Base-by-base conservation (phyloP, 1,140 invertebrate species). In the Tetranychus urticae region DNA sequence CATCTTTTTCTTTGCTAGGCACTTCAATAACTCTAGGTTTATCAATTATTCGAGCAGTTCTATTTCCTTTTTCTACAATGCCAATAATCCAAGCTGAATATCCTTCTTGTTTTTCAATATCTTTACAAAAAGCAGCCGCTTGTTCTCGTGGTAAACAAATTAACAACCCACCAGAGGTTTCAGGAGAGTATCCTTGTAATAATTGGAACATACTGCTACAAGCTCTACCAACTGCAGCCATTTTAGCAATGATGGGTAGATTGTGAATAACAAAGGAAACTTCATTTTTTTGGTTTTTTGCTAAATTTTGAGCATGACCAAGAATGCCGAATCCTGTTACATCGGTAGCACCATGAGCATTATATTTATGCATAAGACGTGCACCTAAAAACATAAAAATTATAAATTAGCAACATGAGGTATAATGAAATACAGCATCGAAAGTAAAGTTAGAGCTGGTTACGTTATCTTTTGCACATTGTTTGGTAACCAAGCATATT, bases 1-100 rank as follows among this genome's bases (percentile, higher is more conserved):
- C 81, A 42, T 84, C 81, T 75, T 88, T 90, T 71, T 97, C 91
- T 75, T 93, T 96, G 64, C 88, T 85, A 13, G 92, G 92, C 42
- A 97, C 92, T 78, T 97, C 92, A 70, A 97, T 97, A 13, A 97
- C 88, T 78, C 92, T 79, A 2, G 92, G 91, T 69, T 97, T 96
- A 71, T 97, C 91, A 70, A 97, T 96, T 69, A 97, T 96, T 68
- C 90, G 80, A 12, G 91, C 93, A 6, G 89, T 89, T 63, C 91
- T 80, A 71, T 88, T 90, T 46, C 93, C 92, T 72, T 94, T 96
- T 71, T 97, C 91, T 2, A 97, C 92, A 70, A 96, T 94, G 34
- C 81, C 81, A 64, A 82, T 75, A 66, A 80, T 78, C 79, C 79
- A 82, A 0, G 79, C 76, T 62, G 75, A 74, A 63, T 77, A 78